Conservation (phyloP, 2,888 invertebrate genomes). For the Leptopilina syphax region DNA sequence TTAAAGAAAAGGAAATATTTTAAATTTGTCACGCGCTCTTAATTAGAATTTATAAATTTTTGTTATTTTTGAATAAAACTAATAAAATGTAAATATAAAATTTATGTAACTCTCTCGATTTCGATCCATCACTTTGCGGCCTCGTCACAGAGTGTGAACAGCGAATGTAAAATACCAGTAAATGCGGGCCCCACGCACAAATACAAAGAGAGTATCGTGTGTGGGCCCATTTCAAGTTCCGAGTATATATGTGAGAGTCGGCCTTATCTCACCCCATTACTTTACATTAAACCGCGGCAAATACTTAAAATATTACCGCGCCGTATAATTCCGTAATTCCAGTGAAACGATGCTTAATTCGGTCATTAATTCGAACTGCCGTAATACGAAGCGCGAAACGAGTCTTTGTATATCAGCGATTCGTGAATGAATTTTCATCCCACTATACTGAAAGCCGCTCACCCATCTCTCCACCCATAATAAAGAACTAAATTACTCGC, state of each 20-base stretch:
- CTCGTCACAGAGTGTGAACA: conserved; percentile 70
- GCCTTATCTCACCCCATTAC: conserved; percentile 75
- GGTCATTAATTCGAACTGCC: conserved; percentile 62
- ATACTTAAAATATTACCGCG: conserved; percentile 73
- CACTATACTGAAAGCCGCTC: neutral
- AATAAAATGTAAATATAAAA: neutral
- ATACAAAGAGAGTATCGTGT: conserved; percentile 51
- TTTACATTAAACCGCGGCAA: conserved; percentile 71
- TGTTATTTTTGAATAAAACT: too few species aligned
- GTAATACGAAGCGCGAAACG: conserved; percentile 39
- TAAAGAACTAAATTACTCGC: conserved; percentile 24
- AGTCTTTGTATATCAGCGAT: conserved; percentile 24
- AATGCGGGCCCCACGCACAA: conserved; percentile 66
- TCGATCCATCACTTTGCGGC: conserved; percentile 38
- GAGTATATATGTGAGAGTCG: conserved; percentile 60
- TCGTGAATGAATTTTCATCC: conserved; percentile 29
- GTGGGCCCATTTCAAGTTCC: conserved; percentile 58
- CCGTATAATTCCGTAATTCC: conserved; percentile 71
- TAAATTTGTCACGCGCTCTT: too few species aligned
- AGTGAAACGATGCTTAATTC: conserved; percentile 64
- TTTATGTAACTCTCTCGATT: neutral
- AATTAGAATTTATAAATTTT: too few species aligned
- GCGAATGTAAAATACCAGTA: conserved; percentile 66
- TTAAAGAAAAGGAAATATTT: too few species aligned
- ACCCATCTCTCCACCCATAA: neutral